These are phyloP conservation scores for Hirtodrosophila duncani DNA, from an alignment of 2,888 invertebrate genomes.

Conservation along the genomic window DNA sequence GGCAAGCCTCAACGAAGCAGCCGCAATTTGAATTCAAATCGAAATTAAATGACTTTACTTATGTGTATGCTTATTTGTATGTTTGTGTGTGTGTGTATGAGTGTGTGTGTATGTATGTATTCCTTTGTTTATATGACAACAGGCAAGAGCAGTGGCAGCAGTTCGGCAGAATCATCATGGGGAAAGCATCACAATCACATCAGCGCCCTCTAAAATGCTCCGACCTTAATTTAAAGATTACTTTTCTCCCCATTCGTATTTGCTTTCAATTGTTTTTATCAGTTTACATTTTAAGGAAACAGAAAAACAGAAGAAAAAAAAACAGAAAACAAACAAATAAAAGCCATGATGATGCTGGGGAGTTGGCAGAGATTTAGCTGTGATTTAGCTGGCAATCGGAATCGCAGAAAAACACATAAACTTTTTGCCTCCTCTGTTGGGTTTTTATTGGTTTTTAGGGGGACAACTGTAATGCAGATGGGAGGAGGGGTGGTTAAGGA, in stretches of 20 bases:
- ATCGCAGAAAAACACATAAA: conserved; percentile 67
- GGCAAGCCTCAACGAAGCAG: conserved; percentile 3
- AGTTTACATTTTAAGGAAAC: conserved; percentile 67
- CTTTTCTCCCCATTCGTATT: conserved; percentile 52
- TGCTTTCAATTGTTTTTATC: conserved; percentile 74
- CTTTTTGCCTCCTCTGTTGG: conserved; percentile 47
- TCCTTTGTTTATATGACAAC: no score
- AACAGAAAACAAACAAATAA: conserved; percentile 58
- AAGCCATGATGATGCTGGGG: conserved; percentile 43
- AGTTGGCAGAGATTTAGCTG: conserved; percentile 62
- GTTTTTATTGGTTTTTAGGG: conserved; percentile 57
- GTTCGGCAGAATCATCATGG: no score
- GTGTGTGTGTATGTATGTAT: no score
- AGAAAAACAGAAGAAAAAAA: conserved; percentile 19
- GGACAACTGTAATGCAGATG: conserved; percentile 24
- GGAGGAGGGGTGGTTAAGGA: not conserved
- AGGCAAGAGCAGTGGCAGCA: no score
- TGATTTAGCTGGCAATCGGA: conserved; percentile 67
- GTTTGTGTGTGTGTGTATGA: conserved; percentile 10
- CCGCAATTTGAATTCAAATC: conserved; percentile 64
- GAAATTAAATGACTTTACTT: conserved; percentile 62
- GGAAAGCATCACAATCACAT: not conserved
- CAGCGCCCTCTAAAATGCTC: conserved; percentile 9
- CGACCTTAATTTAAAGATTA: conserved; percentile 66
- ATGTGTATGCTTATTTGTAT: conserved; percentile 28